Conservation (phyloP, 2,797 vertebrate genomes). For the Aplochiton taeniatus region DNA sequence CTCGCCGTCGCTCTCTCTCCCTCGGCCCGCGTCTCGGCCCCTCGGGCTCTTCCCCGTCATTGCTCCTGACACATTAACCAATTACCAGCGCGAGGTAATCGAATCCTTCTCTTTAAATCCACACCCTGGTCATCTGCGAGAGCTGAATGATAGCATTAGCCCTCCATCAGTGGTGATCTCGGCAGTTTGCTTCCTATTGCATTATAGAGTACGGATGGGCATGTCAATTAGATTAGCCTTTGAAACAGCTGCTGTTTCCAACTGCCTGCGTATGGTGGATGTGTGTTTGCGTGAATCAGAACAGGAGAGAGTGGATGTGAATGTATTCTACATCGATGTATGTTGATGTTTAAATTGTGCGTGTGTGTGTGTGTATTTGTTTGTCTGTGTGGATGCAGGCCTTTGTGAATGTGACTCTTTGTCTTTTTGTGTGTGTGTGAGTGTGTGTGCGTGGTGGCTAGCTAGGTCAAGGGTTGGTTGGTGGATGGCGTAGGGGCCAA, state of each 20-base stretch:
- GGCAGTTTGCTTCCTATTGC: slow-evolving; percentile 63
- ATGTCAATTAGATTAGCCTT: slow-evolving; percentile 60
- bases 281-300: slow-evolving; percentile 9
- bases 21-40: background rate
- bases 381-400: background rate
- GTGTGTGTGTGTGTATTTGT: too few species aligned
- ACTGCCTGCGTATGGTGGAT: slow-evolving; percentile 13
- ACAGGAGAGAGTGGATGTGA: background rate
- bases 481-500: slow-evolving; percentile 28
- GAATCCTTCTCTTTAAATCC: slow-evolving; percentile 62
- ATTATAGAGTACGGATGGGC: slow-evolving; percentile 57
- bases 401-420: background rate
- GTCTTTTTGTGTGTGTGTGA: background rate
- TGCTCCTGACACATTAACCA: slow-evolving; percentile 67
- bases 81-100: slow-evolving; percentile 70
- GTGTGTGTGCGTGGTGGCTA: background rate
- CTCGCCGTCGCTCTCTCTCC: background rate
- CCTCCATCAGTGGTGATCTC: slow-evolving; percentile 58
- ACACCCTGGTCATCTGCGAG: slow-evolving; percentile 65
- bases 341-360: background rate
- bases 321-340: background rate
- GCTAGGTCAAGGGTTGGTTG: slow-evolving; percentile 45
- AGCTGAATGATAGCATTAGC: slow-evolving; percentile 58
- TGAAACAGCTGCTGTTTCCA: slow-evolving; percentile 64
- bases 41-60: slow-evolving; percentile 31